Evolutionary conservation across 1,140 invertebrate species (phyloP).

Genomic region (Stenopsyche tienmushanensis): DNA sequence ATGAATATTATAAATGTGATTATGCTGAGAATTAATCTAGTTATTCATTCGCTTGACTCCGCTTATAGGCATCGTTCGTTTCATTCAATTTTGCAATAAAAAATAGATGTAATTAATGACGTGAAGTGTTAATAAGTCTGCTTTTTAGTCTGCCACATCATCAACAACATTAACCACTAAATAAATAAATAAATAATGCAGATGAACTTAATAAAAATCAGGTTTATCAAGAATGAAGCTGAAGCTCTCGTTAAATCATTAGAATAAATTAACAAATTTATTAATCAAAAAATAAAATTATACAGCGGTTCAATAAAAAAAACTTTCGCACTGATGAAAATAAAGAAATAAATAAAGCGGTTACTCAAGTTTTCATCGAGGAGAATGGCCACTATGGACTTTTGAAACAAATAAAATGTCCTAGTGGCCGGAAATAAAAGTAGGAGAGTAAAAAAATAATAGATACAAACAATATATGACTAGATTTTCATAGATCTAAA

Average conservation of each 20-base stretch:
- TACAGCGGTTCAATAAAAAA: conserved; percentile 15
- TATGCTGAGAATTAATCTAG: too few species aligned
- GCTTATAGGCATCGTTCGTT: too few species aligned
- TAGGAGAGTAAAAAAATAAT: conserved; percentile 24
- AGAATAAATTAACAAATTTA: conserved; percentile 10
- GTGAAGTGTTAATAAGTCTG: too few species aligned
- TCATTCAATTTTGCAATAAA: too few species aligned
- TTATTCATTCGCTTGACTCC: too few species aligned
- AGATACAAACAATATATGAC: conserved; percentile 29
- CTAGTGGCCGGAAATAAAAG: not conserved
- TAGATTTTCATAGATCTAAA: conserved; percentile 21
- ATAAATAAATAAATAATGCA: conserved; percentile 31
- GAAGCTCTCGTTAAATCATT: conserved; percentile 19
- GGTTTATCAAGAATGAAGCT: conserved; percentile 22
- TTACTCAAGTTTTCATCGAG: not conserved
- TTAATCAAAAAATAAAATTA: conserved; percentile 21
- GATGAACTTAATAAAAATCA: conserved; percentile 14
- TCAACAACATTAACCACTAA: conserved; percentile 18
- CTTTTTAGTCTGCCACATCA: not conserved
- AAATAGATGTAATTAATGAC: too few species aligned
- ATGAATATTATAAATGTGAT: too few species aligned
- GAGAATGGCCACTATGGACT: not conserved
- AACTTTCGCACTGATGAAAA: conserved; percentile 18
- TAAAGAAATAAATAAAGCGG: conserved; percentile 20
- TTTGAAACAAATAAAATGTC: conserved; percentile 24